Conservation (phyloP, 1,140 invertebrate species). For the Cherax destructor region DNA sequence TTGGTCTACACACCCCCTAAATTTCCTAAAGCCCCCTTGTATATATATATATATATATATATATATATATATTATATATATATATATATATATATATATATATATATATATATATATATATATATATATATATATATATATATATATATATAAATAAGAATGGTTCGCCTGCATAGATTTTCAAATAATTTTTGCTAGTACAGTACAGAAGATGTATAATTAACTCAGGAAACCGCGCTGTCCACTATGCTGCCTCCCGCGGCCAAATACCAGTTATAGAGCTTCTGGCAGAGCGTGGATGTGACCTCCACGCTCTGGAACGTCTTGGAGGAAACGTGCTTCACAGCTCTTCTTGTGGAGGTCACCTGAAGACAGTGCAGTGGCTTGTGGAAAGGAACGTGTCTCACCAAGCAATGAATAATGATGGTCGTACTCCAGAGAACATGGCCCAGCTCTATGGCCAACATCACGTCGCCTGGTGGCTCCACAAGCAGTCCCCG, state of each 20-base stretch:
- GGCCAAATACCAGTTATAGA: conserved; percentile 4
- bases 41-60: too few relatives aligned
- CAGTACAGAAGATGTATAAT: too few relatives aligned
- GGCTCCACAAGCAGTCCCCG: neutral
- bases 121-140: too few relatives aligned
- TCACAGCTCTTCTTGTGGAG: neutral
- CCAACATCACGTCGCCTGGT: conserved; percentile 15
- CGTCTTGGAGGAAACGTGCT: neutral
- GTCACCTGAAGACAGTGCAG: neutral
- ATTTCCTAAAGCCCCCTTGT: too few relatives aligned
- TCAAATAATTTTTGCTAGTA: too few relatives aligned
- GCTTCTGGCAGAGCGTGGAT: neutral
- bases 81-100: too few relatives aligned
- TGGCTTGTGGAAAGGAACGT: conserved; percentile 13
- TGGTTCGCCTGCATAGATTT: too few relatives aligned
- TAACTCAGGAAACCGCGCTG: neutral
- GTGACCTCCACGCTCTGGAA: neutral
- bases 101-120: too few relatives aligned
- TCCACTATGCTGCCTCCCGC: conserved; percentile 5
- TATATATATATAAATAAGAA: too few relatives aligned
- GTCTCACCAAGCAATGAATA: neutral
- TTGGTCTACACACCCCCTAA: too few relatives aligned
- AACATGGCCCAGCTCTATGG: conserved; percentile 17
- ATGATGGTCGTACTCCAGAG: neutral
- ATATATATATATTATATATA: too few relatives aligned